Base-by-base conservation (phyloP, 2,113 vertebrate genomes). In the Cynoglossus semilaevis region DNA sequence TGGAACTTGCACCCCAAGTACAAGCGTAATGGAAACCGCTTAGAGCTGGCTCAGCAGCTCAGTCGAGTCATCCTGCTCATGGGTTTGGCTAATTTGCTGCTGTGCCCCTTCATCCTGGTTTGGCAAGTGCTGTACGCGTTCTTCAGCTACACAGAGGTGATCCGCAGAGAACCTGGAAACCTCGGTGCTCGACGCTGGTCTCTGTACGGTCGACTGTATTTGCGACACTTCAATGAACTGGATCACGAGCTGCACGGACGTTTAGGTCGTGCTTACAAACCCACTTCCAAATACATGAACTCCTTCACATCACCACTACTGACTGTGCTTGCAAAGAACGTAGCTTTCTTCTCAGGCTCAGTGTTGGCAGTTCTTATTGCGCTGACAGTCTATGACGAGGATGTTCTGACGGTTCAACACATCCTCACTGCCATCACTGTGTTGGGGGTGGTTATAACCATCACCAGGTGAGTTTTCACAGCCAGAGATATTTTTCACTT, bases 81-180 rank as follows among this genome's bases (percentile, higher is more conserved):
- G 18, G 97, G 97, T 59, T 80, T 99, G n/a, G 95, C 96, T 78
- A 99, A 99, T 84, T 88, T 99, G 73, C 91, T 98, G 44, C 92
- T 99, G 1, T 99, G 96, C 64, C 96, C 97, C 2, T 93, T 99
- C 60, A 96, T 99, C 72, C 91, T 99, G 58, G 95, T 99, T 74
- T 98, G 96, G 97, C 97, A 99, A 88, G 95, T 98, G 74, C 95
- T 99, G 14, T 98, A 99, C 0, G 96, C 97, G 22, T 99, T 99
- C 87, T 99, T 98, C 90, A 98, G 97, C 91, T 98, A 99, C 15
- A 96, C 96, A 0, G 97, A 98, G 85, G 91, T 99, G 70, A 92
- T 99, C 77, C 95, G 97, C 64, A 89, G 97, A 17, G 96, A 99
- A 81, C 96, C 96, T 0, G 97, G 97, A 29, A 98, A 94, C 58